phyloP scores from a whole-genome alignment of 35 echinoderm and acorn worm genomes.

The Stichopus chloronotus region DNA sequence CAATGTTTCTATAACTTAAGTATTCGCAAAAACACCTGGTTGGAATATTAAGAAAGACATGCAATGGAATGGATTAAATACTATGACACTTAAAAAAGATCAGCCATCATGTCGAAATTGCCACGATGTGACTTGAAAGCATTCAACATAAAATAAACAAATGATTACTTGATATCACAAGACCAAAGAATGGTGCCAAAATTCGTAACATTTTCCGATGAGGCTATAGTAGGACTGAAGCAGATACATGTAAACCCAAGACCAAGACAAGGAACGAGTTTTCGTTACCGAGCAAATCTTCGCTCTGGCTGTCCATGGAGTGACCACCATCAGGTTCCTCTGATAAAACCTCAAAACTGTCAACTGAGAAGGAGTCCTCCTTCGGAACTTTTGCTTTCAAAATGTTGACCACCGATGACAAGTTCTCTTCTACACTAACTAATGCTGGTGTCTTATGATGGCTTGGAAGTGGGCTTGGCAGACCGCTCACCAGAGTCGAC shows the following conservation, averaged over 20 bases:
- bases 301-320: constrained; percentile 5
- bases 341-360: constrained; percentile 55
- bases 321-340: not conserved
- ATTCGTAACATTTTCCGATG: too few relatives aligned
- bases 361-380: constrained; percentile 23
- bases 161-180: too few relatives aligned
- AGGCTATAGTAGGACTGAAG: too few relatives aligned
- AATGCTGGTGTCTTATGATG: not conserved
- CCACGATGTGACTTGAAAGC: too few relatives aligned
- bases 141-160: too few relatives aligned
- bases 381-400: constrained; percentile 24
- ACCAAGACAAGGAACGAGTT: not conserved
- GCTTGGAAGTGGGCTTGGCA: constrained; percentile 41
- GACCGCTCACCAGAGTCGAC: constrained; percentile 33
- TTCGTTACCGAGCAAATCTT: constrained; percentile 21
- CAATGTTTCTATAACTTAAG: too few relatives aligned
- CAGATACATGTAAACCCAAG: not conserved
- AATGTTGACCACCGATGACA: not conserved
- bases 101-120: too few relatives aligned
- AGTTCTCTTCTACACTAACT: constrained; percentile 3
- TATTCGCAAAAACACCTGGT: too few relatives aligned
- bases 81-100: too few relatives aligned
- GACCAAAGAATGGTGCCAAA: too few relatives aligned
- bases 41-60: too few relatives aligned
- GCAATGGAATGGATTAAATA: too few relatives aligned